Conservation (phyloP, 2,888 invertebrate species). For the Creontiades dilutus region DNA sequence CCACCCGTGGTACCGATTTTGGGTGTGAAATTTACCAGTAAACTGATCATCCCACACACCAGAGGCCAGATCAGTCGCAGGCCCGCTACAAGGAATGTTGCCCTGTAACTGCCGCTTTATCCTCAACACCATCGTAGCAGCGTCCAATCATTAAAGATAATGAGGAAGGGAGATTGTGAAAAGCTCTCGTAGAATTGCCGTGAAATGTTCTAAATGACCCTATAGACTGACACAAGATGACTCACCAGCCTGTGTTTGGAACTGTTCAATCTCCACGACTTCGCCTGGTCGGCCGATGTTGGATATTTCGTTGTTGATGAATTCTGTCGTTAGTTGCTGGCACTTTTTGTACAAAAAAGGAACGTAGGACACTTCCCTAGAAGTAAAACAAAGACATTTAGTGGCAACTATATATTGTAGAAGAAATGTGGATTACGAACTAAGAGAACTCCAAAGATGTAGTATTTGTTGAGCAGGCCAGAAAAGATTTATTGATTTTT, state of each 20-base stretch:
- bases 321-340: slow-evolving; percentile 67
- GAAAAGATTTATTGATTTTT: too few relatives aligned
- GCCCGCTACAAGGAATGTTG: too few relatives aligned
- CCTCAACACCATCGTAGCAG: too few relatives aligned
- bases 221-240: too few relatives aligned
- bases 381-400: neutral
- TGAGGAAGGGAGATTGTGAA: neutral
- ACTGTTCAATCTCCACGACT: slow-evolving; percentile 73
- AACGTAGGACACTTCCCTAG: slow-evolving; percentile 64
- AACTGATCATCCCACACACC: too few relatives aligned
- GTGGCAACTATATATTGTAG: neutral
- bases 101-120: too few relatives aligned
- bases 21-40: too few relatives aligned
- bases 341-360: slow-evolving; percentile 72
- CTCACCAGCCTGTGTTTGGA: slow-evolving; percentile 65
- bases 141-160: neutral
- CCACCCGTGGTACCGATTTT: too few relatives aligned
- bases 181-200: too few relatives aligned
- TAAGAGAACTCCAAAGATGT: neutral
- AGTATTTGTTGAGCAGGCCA: too few relatives aligned
- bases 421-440: neutral
- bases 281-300: slow-evolving; percentile 71
- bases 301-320: slow-evolving; percentile 70
- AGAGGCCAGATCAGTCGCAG: too few relatives aligned
- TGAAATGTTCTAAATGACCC: too few relatives aligned